Evolutionary conservation across 2,888 invertebrate genomes (phyloP).

Genomic region (Oxytorus armatus): DNA sequence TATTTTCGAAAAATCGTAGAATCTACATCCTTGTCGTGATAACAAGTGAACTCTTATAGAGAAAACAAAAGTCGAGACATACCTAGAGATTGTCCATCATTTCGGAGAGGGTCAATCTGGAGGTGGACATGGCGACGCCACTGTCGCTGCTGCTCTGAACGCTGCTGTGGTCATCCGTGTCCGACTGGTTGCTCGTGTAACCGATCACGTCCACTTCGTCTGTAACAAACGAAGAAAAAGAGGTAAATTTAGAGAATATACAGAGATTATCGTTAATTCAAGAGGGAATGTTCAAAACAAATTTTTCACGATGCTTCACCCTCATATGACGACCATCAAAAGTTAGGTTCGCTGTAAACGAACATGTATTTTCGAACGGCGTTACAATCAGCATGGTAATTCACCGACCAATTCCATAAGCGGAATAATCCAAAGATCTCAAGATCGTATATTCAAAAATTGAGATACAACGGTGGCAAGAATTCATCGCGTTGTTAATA

Average conservation of each 20-base stretch:
- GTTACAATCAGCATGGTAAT: no score
- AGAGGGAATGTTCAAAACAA: neutral
- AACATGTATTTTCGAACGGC: no score
- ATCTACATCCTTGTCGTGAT: neutral
- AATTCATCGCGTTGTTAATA: no score
- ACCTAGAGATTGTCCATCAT: constrained; percentile 86
- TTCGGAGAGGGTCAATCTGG: constrained; percentile 88
- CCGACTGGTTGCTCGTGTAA: constrained; percentile 93
- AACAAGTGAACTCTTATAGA: neutral
- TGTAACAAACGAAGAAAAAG: constrained; percentile 83
- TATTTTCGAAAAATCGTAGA: constrained; percentile 8
- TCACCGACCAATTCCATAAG: no score
- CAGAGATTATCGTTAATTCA: neutral
- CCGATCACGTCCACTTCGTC: constrained; percentile 95
- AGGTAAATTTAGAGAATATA: neutral
- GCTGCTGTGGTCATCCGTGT: constrained; percentile 93
- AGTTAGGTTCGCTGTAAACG: neutral
- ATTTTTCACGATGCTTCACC: neutral
- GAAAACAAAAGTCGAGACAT: constrained; percentile 23
- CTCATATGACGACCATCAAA: neutral
- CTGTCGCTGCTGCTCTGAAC: constrained; percentile 91
- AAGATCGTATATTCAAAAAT: no score
- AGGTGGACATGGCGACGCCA: constrained; percentile 89
- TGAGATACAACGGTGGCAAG: no score
- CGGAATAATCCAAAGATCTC: no score